These are phyloP conservation scores for Noctuana brunneofusca DNA, from an alignment of 2,888 invertebrate genomes.

Conservation along the genomic window DNA sequence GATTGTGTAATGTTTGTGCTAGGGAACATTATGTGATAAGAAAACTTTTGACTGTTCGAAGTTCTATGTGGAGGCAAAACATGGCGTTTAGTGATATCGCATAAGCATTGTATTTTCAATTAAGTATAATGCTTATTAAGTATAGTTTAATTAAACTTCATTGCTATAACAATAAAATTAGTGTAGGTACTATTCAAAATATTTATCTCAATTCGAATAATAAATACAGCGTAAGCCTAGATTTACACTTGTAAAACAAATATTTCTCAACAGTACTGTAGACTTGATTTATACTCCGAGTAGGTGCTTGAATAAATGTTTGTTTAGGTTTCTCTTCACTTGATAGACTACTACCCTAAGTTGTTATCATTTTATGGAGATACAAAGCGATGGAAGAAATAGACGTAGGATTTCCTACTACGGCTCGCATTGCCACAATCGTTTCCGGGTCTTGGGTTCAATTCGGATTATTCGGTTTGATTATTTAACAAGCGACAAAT, in stretches of 20 bases:
- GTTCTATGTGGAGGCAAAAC: background rate
- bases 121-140: background rate
- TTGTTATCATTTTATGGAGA: background rate
- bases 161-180: background rate
- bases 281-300: conserved; percentile 16
- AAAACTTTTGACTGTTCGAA: background rate
- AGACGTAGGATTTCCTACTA: background rate
- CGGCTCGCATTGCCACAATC: too few relatives aligned
- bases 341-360: background rate
- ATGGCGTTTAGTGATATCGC: background rate
- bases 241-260: conserved; percentile 23
- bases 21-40: conserved; percentile 8
- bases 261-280: conserved; percentile 14
- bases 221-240: conserved; percentile 14
- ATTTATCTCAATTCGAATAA: conserved; percentile 9
- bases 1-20: conserved; percentile 3
- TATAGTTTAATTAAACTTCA: background rate
- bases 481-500: too few relatives aligned
- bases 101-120: background rate
- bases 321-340: conserved; percentile 18
- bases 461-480: too few relatives aligned
- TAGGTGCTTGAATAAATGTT: conserved; percentile 13
- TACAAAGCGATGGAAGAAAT: background rate
- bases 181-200: background rate
- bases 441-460: too few relatives aligned